Conservation (phyloP, 1,140 invertebrate genomes). For the Conus ventricosus region DNA sequence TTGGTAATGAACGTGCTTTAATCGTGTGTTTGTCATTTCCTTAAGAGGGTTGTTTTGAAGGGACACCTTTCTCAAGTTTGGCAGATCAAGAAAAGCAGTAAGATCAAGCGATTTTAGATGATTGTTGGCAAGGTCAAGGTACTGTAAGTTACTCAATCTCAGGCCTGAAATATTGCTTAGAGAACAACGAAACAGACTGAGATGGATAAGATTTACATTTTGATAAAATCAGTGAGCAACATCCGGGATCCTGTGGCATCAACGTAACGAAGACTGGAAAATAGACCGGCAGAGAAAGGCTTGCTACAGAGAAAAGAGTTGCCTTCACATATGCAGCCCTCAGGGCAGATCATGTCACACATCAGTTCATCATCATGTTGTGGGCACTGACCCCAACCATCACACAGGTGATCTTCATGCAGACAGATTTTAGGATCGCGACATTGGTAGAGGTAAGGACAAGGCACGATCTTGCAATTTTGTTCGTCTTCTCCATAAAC, state of each 20-base stretch:
- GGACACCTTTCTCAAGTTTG: slow-evolving; percentile 16
- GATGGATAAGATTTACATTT: not conserved
- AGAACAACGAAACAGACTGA: not conserved
- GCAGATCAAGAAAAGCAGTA: slow-evolving; percentile 1
- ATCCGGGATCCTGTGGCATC: not conserved
- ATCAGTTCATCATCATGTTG: not conserved
- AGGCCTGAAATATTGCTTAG: not conserved
- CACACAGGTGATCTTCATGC: not conserved
- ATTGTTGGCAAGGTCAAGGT: slow-evolving; percentile 35
- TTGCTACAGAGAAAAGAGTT: not conserved
- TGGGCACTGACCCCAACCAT: not conserved
- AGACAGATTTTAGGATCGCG: not conserved
- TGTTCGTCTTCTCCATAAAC: not conserved
- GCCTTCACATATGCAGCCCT: not conserved
- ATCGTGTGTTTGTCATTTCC: not conserved
- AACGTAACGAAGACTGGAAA: not conserved
- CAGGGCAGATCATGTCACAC: not conserved
- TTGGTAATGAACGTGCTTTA: not conserved
- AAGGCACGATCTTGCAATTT: not conserved
- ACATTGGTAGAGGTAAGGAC: not conserved
- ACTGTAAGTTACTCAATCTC: not conserved
- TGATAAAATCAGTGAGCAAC: not conserved
- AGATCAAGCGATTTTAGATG: not conserved
- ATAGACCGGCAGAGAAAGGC: not conserved
- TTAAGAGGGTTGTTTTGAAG: slow-evolving; percentile 26